Percentiles rank a stretch among this genome's conserved stretches.
Conservation (phyloP, 2,113 vertebrate species). For the Ammodytes marinus region DNA sequence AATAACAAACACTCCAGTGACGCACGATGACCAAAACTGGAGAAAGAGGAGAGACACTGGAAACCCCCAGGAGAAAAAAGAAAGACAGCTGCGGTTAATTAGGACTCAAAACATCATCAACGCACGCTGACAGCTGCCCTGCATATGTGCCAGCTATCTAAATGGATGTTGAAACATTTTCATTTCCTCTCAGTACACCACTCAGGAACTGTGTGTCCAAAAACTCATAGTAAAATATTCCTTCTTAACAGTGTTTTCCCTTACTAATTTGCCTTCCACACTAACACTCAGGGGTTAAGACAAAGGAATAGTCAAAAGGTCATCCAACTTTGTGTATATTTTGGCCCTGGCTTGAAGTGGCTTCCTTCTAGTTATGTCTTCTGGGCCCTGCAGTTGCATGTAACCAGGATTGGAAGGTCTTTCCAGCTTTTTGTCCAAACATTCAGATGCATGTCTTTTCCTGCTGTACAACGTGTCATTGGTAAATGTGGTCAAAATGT, state of each 20-base stretch:
- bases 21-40: conserved; percentile 21
- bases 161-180: conserved; percentile 19
- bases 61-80: conserved; percentile 24
- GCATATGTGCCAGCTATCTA: neutral
- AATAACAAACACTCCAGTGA: conserved; percentile 52
- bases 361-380: conserved; percentile 8
- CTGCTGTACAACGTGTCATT: conserved; percentile 29
- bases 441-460: conserved; percentile 19
- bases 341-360: conserved; percentile 19
- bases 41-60: conserved; percentile 7
- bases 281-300: conserved; percentile 5
- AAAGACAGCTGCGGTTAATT: conserved; percentile 17
- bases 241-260: conserved; percentile 17
- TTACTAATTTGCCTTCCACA: neutral
- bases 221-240: neutral
- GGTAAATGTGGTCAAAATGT: conserved; percentile 43
- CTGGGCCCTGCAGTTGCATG: conserved; percentile 31
- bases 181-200: neutral
- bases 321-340: conserved; percentile 17
- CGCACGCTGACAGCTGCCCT: neutral
- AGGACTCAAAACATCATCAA: conserved; percentile 16
- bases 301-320: conserved; percentile 28
- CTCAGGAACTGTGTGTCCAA: neutral
- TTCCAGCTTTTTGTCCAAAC: neutral
- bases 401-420: conserved; percentile 20